A percentile compares a stretch with the other conserved stretches of the same genome.
phyloP scores from a whole-genome alignment of 2,113 vertebrate genomes.

The Philantomba maxwellii region DNA sequence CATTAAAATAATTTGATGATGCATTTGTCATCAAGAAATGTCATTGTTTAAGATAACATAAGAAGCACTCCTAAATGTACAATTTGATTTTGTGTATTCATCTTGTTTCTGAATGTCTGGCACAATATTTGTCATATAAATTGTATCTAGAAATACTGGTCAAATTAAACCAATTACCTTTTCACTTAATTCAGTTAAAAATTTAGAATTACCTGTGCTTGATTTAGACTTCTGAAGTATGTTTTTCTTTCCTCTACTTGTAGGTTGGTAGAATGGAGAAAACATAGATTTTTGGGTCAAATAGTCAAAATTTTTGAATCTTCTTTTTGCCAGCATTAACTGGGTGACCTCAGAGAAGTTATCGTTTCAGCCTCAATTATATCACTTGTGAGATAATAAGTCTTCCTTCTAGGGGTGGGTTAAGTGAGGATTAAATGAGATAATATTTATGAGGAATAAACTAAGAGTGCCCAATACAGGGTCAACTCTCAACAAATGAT shows the following conservation, averaged over 20 bases:
- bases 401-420: not conserved
- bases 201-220: not conserved
- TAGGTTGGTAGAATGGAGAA: not conserved
- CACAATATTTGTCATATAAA: not conserved
- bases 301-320: not conserved
- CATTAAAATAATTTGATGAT: slow-evolving; percentile 10
- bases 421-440: slow-evolving; percentile 10
- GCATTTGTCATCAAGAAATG: not conserved
- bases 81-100: not conserved
- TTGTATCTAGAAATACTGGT: not conserved
- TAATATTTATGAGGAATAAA: not conserved
- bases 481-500: not conserved
- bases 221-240: slow-evolving; percentile 14
- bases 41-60: not conserved
- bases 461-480: not conserved
- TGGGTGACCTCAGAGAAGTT: not conserved
- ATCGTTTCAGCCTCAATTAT: not conserved
- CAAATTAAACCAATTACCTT: not conserved
- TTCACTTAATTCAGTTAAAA: not conserved
- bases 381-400: not conserved
- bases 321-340: not conserved
- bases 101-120: not conserved
- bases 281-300: not conserved
- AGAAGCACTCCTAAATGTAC: not conserved
- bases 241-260: not conserved